Evolutionary conservation across 1,140 invertebrate species (phyloP), one percentile per base, ranked within the genome.

Genomic region (Habropoda laboriosa): DNA sequence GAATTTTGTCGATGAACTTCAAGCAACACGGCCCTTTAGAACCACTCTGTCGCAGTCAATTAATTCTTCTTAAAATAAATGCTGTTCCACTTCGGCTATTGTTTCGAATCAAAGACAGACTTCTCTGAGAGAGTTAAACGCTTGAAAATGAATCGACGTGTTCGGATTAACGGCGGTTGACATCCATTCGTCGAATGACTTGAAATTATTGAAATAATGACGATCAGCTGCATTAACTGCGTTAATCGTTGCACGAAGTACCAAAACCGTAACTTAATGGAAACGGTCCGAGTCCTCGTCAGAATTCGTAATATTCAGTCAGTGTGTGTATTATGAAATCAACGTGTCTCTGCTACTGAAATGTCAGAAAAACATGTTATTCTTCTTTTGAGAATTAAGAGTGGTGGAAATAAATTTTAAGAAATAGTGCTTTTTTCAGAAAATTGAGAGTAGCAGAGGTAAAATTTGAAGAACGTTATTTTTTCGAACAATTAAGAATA

Each of bases 11-110:
- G 73, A 66, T 55, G 45, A 38, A 49, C 42, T 49, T 18, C 16
- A n/a, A 40, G 18, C 24, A 49, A 1, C 27, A 24, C 21, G 3
- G 6, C 13, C 32, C 71, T 78, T 70, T 24, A 42, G 45, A 51
- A 3, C 55, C 45, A 49, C 42, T 58, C 64, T 47, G 27, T 70
- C 6, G 32, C 64, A 30, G 42, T 42, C 67, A 60, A 78, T 78
- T 78, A 71, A 78, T 71, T 71, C 66, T 32, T 71, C 66, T 61
- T 76, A 76, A n/a, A n/a, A 76, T 68, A 76, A 76, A 68, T 27
- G 40, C 64, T n/a, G n/a, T 8, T 27, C 49, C 16, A 76, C 49
- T 47, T 35, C 21, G 30, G 3, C n/a, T 51, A 76, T 57, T 76
- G 51, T 58, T 42, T 71, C 55, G 18, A 60, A 21, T 35, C 38